Percentiles rank a stretch among this genome's conserved stretches.
These are phyloP conservation scores for Drosophila guanche DNA, from an alignment of 1,140 invertebrate genomes.

Conservation along the genomic window DNA sequence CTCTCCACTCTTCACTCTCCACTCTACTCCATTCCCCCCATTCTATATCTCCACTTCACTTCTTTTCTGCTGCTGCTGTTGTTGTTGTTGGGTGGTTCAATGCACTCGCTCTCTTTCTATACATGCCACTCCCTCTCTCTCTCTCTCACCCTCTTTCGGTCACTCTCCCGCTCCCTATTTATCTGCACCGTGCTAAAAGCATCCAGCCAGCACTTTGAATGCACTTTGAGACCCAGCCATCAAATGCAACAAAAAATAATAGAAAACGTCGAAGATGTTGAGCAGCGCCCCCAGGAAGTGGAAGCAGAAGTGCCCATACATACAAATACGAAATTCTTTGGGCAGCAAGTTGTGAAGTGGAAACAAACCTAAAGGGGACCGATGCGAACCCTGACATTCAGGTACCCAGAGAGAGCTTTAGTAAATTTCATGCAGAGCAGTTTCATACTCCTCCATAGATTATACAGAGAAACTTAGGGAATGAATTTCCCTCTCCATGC, in stretches of 20 bases:
- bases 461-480: too few species aligned
- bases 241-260: slow-evolving; percentile 39
- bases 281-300: slow-evolving; percentile 15
- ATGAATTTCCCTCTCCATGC: slow-evolving; percentile 2
- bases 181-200: slow-evolving; percentile 46
- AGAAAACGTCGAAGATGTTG: slow-evolving; percentile 45
- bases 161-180: slow-evolving; percentile 12
- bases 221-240: slow-evolving; percentile 53
- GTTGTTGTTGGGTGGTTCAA: slow-evolving; percentile 24
- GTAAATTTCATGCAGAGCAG: too few species aligned
- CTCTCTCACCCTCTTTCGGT: slow-evolving; percentile 6
- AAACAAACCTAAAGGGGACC: slow-evolving; percentile 7
- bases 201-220: slow-evolving; percentile 39
- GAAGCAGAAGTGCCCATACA: slow-evolving; percentile 33
- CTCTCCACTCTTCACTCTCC: slow-evolving; percentile 8
- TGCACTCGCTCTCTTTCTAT: slow-evolving; percentile 26
- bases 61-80: slow-evolving; percentile 1
- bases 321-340: slow-evolving; percentile 32
- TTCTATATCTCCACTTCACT: slow-evolving; percentile 10
- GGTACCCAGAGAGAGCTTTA: too few species aligned
- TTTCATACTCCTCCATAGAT: too few species aligned
- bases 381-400: too few species aligned
- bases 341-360: slow-evolving; percentile 2
- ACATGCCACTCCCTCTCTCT: neutral
- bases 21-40: neutral